These are phyloP conservation scores for Cephus cinctus DNA, from an alignment of 1,140 invertebrate genomes.

Conservation along the genomic window DNA sequence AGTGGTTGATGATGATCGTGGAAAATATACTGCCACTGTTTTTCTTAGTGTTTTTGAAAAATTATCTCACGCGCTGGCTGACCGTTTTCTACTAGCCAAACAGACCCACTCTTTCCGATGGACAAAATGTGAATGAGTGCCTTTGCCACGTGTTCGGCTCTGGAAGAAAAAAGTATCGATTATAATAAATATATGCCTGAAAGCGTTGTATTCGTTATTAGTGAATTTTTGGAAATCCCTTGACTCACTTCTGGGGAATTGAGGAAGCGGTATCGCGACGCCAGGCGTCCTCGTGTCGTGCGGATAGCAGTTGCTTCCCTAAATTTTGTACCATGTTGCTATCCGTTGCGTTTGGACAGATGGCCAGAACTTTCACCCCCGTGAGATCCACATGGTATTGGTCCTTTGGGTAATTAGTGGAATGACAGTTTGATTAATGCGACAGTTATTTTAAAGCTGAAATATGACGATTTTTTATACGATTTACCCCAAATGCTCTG, in stretches of 20 bases:
- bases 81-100: slow-evolving; percentile 70
- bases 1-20: too few relatives aligned
- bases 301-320: slow-evolving; percentile 60
- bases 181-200: background rate
- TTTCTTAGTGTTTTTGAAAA: slow-evolving; percentile 43
- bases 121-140: slow-evolving; percentile 64
- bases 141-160: slow-evolving; percentile 66
- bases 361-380: slow-evolving; percentile 57
- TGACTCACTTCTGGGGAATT: slow-evolving; percentile 63
- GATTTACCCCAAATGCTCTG: slow-evolving; percentile 64
- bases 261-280: slow-evolving; percentile 62
- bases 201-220: background rate
- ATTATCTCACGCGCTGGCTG: slow-evolving; percentile 63
- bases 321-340: slow-evolving; percentile 53
- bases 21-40: too few relatives aligned
- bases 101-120: slow-evolving; percentile 67
- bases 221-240: background rate
- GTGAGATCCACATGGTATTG: slow-evolving; percentile 55
- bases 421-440: background rate
- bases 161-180: slow-evolving; percentile 47
- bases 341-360: slow-evolving; percentile 58
- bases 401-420: slow-evolving; percentile 35
- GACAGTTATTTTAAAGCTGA: background rate
- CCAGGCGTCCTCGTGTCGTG: slow-evolving; percentile 70
- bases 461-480: background rate